phyloP scores from a whole-genome alignment of 1,140 invertebrate species.

The Colletes latitarsis region DNA sequence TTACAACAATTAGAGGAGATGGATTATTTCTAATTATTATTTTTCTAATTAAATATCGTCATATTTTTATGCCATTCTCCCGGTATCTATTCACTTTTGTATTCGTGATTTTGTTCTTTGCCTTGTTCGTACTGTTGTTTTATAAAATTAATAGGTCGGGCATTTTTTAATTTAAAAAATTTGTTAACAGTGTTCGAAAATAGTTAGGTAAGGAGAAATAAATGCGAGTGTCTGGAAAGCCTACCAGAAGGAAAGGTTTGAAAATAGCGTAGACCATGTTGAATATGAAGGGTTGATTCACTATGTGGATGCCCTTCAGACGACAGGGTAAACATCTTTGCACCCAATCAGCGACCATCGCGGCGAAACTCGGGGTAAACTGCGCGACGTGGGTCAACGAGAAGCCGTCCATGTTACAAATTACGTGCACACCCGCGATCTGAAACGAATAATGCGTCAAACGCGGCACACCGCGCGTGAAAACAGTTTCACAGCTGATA shows the following conservation, averaged over 20 bases:
- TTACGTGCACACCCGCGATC: slow-evolving; percentile 83
- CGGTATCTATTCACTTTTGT: no score
- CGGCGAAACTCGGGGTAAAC: slow-evolving; percentile 86
- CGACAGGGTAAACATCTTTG: slow-evolving; percentile 86
- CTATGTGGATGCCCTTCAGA: slow-evolving; percentile 87
- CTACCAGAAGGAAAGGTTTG: slow-evolving; percentile 86
- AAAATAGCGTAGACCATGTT: slow-evolving; percentile 89
- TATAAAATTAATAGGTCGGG: no score
- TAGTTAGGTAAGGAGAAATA: not conserved
- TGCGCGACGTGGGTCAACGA: slow-evolving; percentile 86
- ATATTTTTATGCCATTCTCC: no score
- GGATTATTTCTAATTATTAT: not conserved
- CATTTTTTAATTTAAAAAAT: no score
- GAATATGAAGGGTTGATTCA: slow-evolving; percentile 90
- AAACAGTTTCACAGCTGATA: no score
- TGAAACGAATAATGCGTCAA: slow-evolving; percentile 40
- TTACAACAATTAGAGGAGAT: not conserved
- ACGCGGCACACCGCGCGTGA: not conserved
- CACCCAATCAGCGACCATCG: slow-evolving; percentile 84
- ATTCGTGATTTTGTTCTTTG: no score
- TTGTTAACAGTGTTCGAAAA: no score
- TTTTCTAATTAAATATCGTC: no score
- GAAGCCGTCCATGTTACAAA: slow-evolving; percentile 87
- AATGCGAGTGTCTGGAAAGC: not conserved
- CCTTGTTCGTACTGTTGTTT: no score